Conservation (phyloP, 1,140 invertebrate genomes). For the Sipha flava region DNA sequence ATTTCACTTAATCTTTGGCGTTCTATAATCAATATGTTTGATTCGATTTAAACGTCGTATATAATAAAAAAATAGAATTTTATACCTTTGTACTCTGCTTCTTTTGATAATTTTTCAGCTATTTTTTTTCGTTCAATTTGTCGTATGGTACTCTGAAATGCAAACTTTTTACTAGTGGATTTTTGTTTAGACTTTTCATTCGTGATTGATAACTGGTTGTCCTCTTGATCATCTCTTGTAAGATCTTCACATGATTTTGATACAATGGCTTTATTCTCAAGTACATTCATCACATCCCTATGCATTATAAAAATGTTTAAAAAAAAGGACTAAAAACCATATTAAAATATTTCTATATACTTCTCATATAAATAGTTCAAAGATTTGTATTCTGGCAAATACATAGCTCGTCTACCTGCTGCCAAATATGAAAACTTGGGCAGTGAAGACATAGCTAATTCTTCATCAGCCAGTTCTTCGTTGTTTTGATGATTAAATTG, state of each 20-base stretch:
- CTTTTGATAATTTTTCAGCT: constrained; percentile 62
- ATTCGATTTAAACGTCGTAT: background rate
- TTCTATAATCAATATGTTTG: constrained; percentile 44
- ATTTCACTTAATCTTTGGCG: constrained; percentile 61
- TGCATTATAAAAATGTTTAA: background rate
- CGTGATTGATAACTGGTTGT: background rate
- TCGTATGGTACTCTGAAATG: constrained; percentile 70
- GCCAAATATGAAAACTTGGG: constrained; percentile 47
- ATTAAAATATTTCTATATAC: background rate
- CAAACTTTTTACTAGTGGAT: constrained; percentile 50
- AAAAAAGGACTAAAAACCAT: background rate
- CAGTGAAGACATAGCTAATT: constrained; percentile 36
- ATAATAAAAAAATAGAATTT: background rate
- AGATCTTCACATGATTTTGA: constrained; percentile 39
- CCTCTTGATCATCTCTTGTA: constrained; percentile 32
- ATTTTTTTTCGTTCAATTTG: constrained; percentile 63
- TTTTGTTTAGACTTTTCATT: background rate
- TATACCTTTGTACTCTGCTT: constrained; percentile 58
- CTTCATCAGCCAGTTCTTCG: constrained; percentile 29
- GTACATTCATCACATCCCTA: background rate
- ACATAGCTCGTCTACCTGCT: constrained; percentile 64
- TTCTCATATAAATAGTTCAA: constrained; percentile 28
- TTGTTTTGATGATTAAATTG: constrained; percentile 37
- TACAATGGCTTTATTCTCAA: constrained; percentile 4
- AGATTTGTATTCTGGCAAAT: constrained; percentile 56